phyloP scores from a whole-genome alignment of 2,797 vertebrate genomes.

The Hybognathus amarus region DNA sequence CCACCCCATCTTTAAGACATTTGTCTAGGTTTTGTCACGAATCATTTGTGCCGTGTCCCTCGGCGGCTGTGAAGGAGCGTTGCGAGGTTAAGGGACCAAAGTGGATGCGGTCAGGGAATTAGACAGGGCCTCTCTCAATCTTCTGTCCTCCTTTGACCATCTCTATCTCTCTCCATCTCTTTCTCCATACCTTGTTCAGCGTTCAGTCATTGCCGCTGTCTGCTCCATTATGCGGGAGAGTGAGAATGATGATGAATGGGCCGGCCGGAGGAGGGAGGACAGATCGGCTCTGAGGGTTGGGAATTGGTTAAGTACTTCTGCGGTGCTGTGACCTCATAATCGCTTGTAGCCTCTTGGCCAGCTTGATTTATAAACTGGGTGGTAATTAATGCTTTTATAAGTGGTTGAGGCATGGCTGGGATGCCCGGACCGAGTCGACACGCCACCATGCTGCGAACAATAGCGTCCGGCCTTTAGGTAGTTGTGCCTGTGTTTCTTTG shows the following conservation, averaged over 20 bases:
- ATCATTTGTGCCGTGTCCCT: conserved; percentile 71
- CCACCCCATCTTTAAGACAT: conserved; percentile 72
- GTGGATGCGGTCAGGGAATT: conserved; percentile 74
- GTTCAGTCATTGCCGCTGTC: conserved; percentile 83
- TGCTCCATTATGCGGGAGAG: conserved; percentile 81
- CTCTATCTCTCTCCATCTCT: conserved; percentile 60
- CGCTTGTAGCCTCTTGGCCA: conserved; percentile 73
- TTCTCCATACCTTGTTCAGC: conserved; percentile 79
- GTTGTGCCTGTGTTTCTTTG: neutral
- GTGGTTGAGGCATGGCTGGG: conserved; percentile 87
- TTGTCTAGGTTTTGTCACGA: conserved; percentile 78
- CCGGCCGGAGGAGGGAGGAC: conserved; percentile 82
- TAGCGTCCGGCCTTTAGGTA: conserved; percentile 26
- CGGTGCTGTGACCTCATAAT: conserved; percentile 87
- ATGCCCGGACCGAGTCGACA: conserved; percentile 47
- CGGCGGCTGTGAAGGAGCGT: conserved; percentile 68
- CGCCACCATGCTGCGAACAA: conserved; percentile 8
- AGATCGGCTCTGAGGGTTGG: conserved; percentile 86
- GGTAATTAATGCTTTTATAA: conserved; percentile 98
- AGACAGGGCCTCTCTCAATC: conserved; percentile 63
- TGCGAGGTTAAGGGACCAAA: conserved; percentile 74
- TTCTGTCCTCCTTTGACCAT: conserved; percentile 74
- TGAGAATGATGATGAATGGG: conserved; percentile 95
- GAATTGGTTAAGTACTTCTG: conserved; percentile 98
- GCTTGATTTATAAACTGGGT: conserved; percentile 96